These are phyloP conservation scores for Deroplatys truncata DNA, from an alignment of 2,888 invertebrate species.

Conservation along the genomic window DNA sequence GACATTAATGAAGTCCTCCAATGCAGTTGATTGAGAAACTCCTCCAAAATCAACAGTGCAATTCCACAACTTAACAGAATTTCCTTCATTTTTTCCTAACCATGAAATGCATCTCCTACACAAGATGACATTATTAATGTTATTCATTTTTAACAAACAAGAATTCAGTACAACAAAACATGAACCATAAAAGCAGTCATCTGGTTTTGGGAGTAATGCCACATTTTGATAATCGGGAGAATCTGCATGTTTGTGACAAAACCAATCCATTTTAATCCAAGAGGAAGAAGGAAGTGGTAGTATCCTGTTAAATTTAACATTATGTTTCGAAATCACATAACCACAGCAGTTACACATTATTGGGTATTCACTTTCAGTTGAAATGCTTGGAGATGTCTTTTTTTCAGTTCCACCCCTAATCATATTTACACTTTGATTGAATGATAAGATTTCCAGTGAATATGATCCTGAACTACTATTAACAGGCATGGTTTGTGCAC, in stretches of 20 bases:
- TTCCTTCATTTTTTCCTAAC: constrained; percentile 48
- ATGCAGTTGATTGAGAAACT: constrained; percentile 26
- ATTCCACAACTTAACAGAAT: constrained; percentile 52
- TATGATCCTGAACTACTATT: constrained; percentile 42
- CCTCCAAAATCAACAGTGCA: constrained; percentile 50
- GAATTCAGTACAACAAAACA: constrained; percentile 53
- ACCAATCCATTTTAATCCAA: constrained; percentile 61
- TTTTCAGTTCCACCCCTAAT: not conserved
- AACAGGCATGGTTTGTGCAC: constrained; percentile 46
- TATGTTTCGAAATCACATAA: constrained; percentile 35
- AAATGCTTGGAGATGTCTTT: constrained; percentile 20
- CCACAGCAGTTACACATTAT: constrained; percentile 44
- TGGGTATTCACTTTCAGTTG: constrained; percentile 28
- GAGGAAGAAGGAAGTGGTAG: constrained; percentile 60
- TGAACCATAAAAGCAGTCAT: constrained; percentile 56
- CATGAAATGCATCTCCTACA: constrained; percentile 57
- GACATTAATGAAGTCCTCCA: constrained; percentile 53
- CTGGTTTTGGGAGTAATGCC: constrained; percentile 40
- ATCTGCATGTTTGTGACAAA: constrained; percentile 54
- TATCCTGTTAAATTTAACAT: constrained; percentile 52
- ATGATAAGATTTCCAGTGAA: constrained; percentile 33
- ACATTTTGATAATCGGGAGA: constrained; percentile 34
- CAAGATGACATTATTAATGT: constrained; percentile 33
- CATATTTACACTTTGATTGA: not conserved
- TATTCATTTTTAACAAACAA: not conserved